Evolutionary conservation across 1,140 invertebrate genomes (phyloP).

Genomic region (Oedothorax gibbosus): DNA sequence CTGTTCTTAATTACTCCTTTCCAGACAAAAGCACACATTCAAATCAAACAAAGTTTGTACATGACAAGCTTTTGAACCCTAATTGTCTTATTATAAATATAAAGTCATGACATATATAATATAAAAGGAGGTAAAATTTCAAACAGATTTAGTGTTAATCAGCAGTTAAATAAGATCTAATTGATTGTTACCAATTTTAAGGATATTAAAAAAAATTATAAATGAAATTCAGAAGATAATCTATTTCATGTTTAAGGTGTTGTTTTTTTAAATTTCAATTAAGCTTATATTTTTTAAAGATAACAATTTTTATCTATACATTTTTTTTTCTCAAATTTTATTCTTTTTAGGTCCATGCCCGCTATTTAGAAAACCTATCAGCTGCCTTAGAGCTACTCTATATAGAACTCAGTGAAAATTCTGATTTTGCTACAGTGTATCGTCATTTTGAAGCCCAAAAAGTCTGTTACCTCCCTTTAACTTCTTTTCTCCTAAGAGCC

Average conservation of each 20-base stretch:
- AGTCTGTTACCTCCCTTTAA: constrained; percentile 87
- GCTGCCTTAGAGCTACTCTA: constrained; percentile 82
- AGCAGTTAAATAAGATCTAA: neutral
- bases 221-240: neutral
- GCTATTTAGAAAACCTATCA: constrained; percentile 81
- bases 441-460: constrained; percentile 87
- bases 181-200: neutral
- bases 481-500: constrained; percentile 88
- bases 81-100: neutral
- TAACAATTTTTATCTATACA: no score
- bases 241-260: neutral
- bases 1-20: neutral
- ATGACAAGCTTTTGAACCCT: neutral
- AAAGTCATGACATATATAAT: neutral
- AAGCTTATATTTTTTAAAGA: no score
- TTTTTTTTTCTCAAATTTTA: constrained; percentile 44
- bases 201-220: no score
- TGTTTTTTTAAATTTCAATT: neutral
- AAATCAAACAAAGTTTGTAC: neutral
- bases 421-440: constrained; percentile 82
- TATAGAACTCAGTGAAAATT: constrained; percentile 77
- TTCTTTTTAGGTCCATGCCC: constrained; percentile 78
- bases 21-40: neutral
- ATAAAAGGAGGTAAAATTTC: neutral
- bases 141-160: neutral